Base-by-base conservation (phyloP, 1,140 invertebrate genomes). In the Solenopsis invicta region DNA sequence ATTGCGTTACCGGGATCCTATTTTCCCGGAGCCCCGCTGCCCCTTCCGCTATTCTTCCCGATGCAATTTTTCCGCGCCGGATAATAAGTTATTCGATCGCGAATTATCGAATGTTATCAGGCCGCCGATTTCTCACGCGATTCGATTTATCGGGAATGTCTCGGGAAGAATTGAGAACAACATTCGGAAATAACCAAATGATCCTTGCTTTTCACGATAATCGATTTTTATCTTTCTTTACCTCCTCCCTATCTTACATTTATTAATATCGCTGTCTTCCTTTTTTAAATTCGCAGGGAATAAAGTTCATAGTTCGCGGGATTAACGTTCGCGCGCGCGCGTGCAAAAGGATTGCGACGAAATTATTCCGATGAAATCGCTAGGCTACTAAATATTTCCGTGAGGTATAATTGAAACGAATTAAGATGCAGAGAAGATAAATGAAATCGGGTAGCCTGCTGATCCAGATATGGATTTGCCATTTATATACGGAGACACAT, bases 41-140 rank as follows among this genome's bases (percentile, higher is more conserved):
- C 69, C 84, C 89, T 90, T 90, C 89, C 89, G 75, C 89, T 88
- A 90, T 90, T 90, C 85, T 90, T 90, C 89, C 76, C 86, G 52
- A 29, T 78, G 78, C 59, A 76, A 80, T 90, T 90, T 90, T 90
- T 90, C 84, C 84, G 81, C 71, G 81, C 75, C 59, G 86, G 88
- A 90, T 90, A 90, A 90, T 87, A 90, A 84, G 80, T 84, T 84
- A 84, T 84, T 61, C 80, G 89, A 72, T 62, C 84, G 84, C 78
- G 80, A 90, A 82, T 88, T 90, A 90, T 87, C 77, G 62, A 64
- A 77, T 77, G 75, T 85, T 90, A 90, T 90, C 89, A 75, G 89
- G 66, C 50, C 62, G 54, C 48, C 89, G 85, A 87, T 90, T 86
- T 90, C 87, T 74, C 80, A 61, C 80, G 67, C 54, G 80, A 84